Evolutionary conservation across 1,140 invertebrate genomes (phyloP), one percentile per base, ranked within the genome.

Genomic region (Drosophila arawakana): DNA sequence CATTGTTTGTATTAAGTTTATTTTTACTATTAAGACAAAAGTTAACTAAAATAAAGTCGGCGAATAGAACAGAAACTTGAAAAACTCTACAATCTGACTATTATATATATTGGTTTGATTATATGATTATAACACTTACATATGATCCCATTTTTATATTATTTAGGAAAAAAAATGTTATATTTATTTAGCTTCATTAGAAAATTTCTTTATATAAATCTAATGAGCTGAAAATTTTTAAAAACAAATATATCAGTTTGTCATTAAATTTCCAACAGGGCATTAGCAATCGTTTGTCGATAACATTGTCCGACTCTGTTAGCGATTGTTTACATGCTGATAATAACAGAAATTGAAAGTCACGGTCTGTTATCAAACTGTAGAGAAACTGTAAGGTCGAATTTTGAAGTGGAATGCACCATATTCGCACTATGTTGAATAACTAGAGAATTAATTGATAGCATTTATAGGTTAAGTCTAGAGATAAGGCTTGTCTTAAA

Each of bases 31-130:
- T 74, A 85, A 66, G 68, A 52, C 30, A 30, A 74, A 88, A 74
- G 11, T 59, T 59, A 46, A 60, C 35, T 44, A 73, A 75, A 80
- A 83, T 70, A 83, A 80, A 74, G 68, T 68, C 25, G 52, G 15
- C 25, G 30, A 68, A 55, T 54, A 18, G 39, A 66, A 35, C 50
- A 52, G 3, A 30, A 30, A 30, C 25, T 30, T 30, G 18, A 21
- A 21, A 21, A 21, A 21, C 18, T 21, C 18, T 2, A 21, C 18
- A 21, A 1, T 21, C 18, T 21, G 18, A 21, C 1, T 1, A 2
- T 21, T 21, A 21, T 21, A 2, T 21, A 21, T 2, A 21, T 21
- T 21, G 18, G 18, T 21, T 1, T 1, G 18, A 21, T 21, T 21
- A 21, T 21, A 1, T 21, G 1, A 1, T 21, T 21, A 21, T 21